Base-by-base conservation (phyloP, 2,113 vertebrate species). In the Chamaea fasciata region DNA sequence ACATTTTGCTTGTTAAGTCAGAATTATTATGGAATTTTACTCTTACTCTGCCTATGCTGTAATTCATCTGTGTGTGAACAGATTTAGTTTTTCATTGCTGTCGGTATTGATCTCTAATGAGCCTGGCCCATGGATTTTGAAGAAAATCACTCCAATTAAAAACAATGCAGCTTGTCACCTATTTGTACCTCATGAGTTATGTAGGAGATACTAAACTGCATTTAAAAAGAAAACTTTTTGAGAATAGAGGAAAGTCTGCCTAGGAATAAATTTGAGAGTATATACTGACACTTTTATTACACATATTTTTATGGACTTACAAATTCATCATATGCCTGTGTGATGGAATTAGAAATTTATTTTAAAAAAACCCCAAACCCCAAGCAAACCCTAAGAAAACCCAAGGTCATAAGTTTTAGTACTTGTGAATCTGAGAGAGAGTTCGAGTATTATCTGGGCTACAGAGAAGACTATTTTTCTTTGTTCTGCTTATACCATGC, bases 71-170 rank as follows among this genome's bases (percentile, higher is more conserved):
- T 78, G 50, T 80, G 64, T 57, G 63, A 82, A 60, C 5, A 4
- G 70, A 59, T 81, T 91, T 52, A 68, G 63, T 91, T 94, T 91
- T 94, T 93, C 52, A 47, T 62, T 90, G 83, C 57, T 92, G 91
- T 94, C 39, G 47, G 50, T 93, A 91, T 95, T 88, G 94, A 93
- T 94, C 76, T 83, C 56, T 97, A 84, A 93, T 79, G 93, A 94
- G 89, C 56, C 68, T 79, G 78, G 59, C 55, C 44, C 23, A 30
- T 94, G 85, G 90, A 87, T 86, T 96, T 90, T 90, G 89, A 94
- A 50, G 83, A 93, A 92, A 92, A 94, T 79, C 42, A 59, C 75
- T 92, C 42, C 30, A 83, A 59, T 83, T 95, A 87, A 89, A 92
- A 94, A 55, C 78, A 83, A 18, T 75, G 62, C 35, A 65, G 81